Evolutionary conservation across 1,140 invertebrate genomes (phyloP), one percentile per base, ranked within the genome.

Genomic region (Drosophila virilis): DNA sequence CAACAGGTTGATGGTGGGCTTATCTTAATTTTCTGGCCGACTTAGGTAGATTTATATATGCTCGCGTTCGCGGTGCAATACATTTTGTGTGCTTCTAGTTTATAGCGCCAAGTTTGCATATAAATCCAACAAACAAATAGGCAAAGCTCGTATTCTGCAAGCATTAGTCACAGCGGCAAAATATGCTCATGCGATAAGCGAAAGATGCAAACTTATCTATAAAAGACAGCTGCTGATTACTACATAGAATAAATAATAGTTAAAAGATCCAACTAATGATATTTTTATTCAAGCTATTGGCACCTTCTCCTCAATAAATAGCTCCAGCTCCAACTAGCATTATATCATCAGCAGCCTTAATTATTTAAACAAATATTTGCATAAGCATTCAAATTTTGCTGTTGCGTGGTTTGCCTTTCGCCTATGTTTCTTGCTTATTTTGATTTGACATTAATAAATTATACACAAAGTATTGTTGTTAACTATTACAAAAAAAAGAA

Each of bases 1-100:
- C 33, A 42, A 62, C 59, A 70, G 59, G 32, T 62, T 55, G 50
- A 48, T 55, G 17, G 12, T 58, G 52, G 28, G 40, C 35, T 72
- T 80, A 80, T 81, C 77, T 64, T 17, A 45, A 15, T 42, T 64
- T 75, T 57, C 33, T 54, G 15, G 38, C 37, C 13, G 33, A n/a
- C 28, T 59, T 43, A 32, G 28, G 28, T 28, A 28, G 5, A 28
- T 28, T 28, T 28, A 28, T 28, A 12, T 4, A 15, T 45, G 10
- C 3, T 10, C 5, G 9, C 6, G 9, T 50, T 12, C 17, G 46
- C 13, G 46, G 62, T 42, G 12, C 17, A 66, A 13, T 74, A 58
- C 17, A n/a, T 32, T 77, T 54, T 59, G 58, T 59, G 59, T 50
- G 75, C 33, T 9, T 40, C 22, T 10, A 33, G 52, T 33, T 52